Evolutionary conservation across 1,140 invertebrate species (phyloP), one percentile per base, ranked within the genome.

Genomic region (Scaptomyza hsui): DNA sequence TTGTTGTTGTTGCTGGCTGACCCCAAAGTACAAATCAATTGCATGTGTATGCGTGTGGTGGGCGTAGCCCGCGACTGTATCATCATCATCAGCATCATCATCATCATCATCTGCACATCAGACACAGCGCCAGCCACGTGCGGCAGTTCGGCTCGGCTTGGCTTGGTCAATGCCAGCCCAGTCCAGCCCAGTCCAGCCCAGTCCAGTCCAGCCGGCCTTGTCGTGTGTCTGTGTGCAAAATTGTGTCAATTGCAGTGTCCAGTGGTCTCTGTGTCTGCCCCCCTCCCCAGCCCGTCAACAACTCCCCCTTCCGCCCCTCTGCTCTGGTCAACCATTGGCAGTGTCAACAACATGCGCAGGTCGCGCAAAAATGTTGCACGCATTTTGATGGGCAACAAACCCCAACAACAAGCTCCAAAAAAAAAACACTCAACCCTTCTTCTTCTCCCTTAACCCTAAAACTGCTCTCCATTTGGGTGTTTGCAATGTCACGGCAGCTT

Each of bases 21-120:
- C 81, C 81, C 81, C 81, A 86, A 85, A 86, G 81, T 88, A 86
- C 81, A 88, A 86, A 86, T 86, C 81, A 86, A 86, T 85, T 86
- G 81, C 81, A 77, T 65, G 73, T 71, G 81, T 80, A 55, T 75
- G 48, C 15, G 41, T 45, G 21, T 32, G 61, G 74, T 18, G 65
- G 44, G 56, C 45, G 61, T 75, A 45, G 42, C 21, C 51, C 61
- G 49, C 49, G 64, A 65, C 52, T 74, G 60, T 64, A 65, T 55
- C 60, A 71, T 60, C 65, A 53, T 59, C 64, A 53, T 15, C 63
- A 60, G 15, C 26, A 42, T 35, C 39, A 42, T 39, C 57, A 56
- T 60, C 57, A 52, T 52, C 52, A 55, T 61, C 39, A 59, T 29
- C 37, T 19, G 53, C 29, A 62, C 44, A 70, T 51, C 41, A 51